Evolutionary conservation across 1,140 invertebrate species (phyloP).

Genomic region (Drosophila cardini): DNA sequence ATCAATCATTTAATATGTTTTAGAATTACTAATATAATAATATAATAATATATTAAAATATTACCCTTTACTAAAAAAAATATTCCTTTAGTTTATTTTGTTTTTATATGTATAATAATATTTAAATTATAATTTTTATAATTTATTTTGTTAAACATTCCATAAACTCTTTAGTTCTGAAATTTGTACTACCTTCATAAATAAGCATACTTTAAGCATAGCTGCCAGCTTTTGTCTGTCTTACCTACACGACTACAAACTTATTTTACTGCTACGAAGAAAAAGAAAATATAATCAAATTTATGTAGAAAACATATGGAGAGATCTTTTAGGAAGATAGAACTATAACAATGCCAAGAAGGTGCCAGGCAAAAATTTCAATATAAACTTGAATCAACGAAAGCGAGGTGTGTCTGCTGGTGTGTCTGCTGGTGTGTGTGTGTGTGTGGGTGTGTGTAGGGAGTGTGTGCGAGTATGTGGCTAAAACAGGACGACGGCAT

Average conservation of each 20-base stretch:
- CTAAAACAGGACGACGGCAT: constrained; percentile 39
- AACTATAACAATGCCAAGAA: constrained; percentile 46
- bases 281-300: constrained; percentile 44
- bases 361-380: constrained; percentile 31
- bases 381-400: constrained; percentile 4
- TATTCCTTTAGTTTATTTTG: too few species aligned
- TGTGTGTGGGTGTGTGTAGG: not conserved
- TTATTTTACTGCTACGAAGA: not conserved
- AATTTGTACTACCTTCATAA: too few species aligned
- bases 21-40: too few species aligned
- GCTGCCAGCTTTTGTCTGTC: too few species aligned
- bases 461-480: constrained; percentile 15
- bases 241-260: not conserved
- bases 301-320: not conserved
- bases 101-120: too few species aligned
- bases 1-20: too few species aligned
- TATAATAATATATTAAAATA: too few species aligned
- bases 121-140: too few species aligned
- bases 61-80: too few species aligned
- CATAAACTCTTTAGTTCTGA: too few species aligned
- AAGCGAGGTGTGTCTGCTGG: not conserved
- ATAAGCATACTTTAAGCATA: too few species aligned
- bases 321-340: not conserved
- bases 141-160: too few species aligned
- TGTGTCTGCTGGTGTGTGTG: not conserved